Conservation (phyloP, 1,140 invertebrate genomes). For the Nasonia vitripennis region DNA sequence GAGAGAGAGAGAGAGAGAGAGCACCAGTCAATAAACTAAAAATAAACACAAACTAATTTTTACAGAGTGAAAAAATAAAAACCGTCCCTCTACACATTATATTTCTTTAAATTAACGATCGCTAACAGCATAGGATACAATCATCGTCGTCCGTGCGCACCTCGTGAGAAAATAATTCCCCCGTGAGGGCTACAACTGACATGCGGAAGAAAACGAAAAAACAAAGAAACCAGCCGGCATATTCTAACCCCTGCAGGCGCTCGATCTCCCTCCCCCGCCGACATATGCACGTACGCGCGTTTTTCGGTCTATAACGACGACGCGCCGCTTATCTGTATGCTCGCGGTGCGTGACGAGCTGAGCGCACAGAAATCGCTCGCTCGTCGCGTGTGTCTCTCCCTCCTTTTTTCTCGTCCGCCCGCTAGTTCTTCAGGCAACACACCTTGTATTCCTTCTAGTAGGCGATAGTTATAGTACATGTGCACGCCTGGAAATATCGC, state of each 20-base stretch:
- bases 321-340: constrained; percentile 22
- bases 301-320: constrained; percentile 1
- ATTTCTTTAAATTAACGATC: not conserved
- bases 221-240: not conserved
- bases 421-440: not conserved
- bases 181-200: not conserved
- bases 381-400: constrained; percentile 21
- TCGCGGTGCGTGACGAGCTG: constrained; percentile 27
- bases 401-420: constrained; percentile 2
- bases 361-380: not conserved
- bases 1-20: too few relatives aligned
- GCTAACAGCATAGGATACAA: not conserved
- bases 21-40: too few relatives aligned
- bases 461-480: not conserved
- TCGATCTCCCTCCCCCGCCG: not conserved
- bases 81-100: too few relatives aligned
- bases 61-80: not conserved
- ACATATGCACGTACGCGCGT: not conserved
- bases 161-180: constrained; percentile 15
- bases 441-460: not conserved
- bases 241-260: not conserved
- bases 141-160: not conserved
- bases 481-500: not conserved
- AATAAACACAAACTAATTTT: too few relatives aligned
- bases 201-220: not conserved